phyloP scores from a whole-genome alignment of 2,113 vertebrate genomes.

The Ivindomyrus marchei region DNA sequence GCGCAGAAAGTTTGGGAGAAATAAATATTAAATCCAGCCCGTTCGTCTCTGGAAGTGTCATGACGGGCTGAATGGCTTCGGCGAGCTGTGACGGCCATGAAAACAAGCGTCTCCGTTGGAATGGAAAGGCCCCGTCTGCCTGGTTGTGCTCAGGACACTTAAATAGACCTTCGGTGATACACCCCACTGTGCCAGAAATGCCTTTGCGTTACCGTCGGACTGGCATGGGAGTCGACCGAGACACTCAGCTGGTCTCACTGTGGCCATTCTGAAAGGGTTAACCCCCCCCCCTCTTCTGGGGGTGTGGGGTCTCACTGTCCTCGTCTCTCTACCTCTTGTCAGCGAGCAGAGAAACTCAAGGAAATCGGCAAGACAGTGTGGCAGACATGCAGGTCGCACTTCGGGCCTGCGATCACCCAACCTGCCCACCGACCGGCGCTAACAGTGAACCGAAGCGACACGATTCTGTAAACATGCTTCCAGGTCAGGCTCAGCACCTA shows the following conservation, averaged over 20 bases:
- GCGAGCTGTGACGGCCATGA: background rate
- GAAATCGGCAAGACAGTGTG: background rate
- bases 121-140: background rate
- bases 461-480: background rate
- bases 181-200: background rate
- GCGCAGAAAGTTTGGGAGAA: background rate
- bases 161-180: background rate
- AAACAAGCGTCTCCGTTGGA: background rate
- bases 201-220: background rate
- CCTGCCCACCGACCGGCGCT: background rate
- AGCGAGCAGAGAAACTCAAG: background rate
- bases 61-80: background rate
- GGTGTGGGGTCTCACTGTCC: background rate
- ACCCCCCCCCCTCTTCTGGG: background rate
- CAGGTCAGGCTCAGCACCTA: background rate
- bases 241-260: background rate
- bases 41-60: background rate
- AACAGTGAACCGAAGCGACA: background rate
- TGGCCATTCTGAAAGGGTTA: background rate
- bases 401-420: background rate
- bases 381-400: background rate
- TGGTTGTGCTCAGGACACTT: background rate
- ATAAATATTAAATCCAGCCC: conserved; percentile 12
- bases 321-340: background rate
- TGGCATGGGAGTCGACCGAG: no score